These are phyloP conservation scores for Spinus pinus DNA, from an alignment of 2,797 vertebrate genomes.

Conservation along the genomic window DNA sequence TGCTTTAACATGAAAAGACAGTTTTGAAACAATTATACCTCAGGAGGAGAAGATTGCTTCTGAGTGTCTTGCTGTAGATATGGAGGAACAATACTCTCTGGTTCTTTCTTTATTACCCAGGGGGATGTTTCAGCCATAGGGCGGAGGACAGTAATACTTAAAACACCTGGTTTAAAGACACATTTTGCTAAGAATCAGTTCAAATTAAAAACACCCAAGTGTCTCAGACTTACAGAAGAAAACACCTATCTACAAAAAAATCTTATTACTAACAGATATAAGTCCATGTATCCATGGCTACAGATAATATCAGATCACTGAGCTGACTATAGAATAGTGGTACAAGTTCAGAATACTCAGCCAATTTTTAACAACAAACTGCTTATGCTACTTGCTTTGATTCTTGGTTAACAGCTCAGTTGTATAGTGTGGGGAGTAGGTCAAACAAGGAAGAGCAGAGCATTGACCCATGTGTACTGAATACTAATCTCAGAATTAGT, in stretches of 20 bases:
- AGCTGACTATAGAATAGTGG: background rate
- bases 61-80: conserved; percentile 80
- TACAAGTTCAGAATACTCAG: background rate
- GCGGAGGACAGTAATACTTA: conserved; percentile 82
- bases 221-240: background rate
- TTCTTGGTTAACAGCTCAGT: background rate
- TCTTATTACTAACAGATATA: background rate
- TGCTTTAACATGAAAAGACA: background rate
- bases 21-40: conserved; percentile 74
- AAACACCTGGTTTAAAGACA: conserved; percentile 74
- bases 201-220: background rate
- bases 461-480: background rate
- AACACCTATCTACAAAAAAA: background rate
- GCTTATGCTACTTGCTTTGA: background rate
- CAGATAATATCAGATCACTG: background rate
- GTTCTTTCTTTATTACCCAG: conserved; percentile 83
- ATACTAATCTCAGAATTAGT: background rate
- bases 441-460: background rate
- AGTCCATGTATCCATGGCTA: background rate
- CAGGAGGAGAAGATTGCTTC: conserved; percentile 76
- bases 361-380: background rate
- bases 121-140: conserved; percentile 79
- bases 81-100: conserved; percentile 79
- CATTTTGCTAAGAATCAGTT: background rate
- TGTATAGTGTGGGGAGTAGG: background rate